phyloP scores from a whole-genome alignment of 2,113 vertebrate genomes.

The Corythoichthys haematopterus region DNA sequence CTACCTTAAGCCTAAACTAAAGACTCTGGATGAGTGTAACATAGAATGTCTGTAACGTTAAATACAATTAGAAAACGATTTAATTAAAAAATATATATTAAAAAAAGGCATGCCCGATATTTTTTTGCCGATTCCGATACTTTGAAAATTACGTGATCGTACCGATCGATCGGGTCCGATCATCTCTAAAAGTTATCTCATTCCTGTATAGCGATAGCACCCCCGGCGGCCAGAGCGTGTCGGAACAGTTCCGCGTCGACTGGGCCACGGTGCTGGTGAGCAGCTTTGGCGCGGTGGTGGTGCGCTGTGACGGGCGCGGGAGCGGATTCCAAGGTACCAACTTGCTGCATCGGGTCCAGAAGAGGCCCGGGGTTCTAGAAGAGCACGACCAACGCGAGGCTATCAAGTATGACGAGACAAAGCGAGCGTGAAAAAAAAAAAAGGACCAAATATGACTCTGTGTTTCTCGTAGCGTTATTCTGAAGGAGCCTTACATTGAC shows the following conservation, averaged over 20 bases:
- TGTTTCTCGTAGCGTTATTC: constrained; percentile 67
- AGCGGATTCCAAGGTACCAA: constrained; percentile 91
- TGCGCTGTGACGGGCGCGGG: constrained; percentile 85
- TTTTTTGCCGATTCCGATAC: no score
- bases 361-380: constrained; percentile 79
- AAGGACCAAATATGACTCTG: no score
- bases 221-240: constrained; percentile 85
- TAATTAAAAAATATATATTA: no score
- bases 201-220: constrained; percentile 71
- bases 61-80: no score
- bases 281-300: constrained; percentile 79
- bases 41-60: no score
- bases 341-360: constrained; percentile 83
- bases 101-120: no score
- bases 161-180: no score
- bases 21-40: no score
- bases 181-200: no score
- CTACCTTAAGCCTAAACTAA: no score
- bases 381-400: constrained; percentile 85
- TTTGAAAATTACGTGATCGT: no score
- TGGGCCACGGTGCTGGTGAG: constrained; percentile 91
- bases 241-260: constrained; percentile 81
- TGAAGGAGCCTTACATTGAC: constrained; percentile 83
- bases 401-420: constrained; percentile 68
- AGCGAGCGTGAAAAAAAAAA: no score